Percentiles rank a stretch among this genome's conserved stretches.
Evolutionary conservation across 1,140 invertebrate genomes (phyloP).

Genomic region (Hirudo medicinalis): DNA sequence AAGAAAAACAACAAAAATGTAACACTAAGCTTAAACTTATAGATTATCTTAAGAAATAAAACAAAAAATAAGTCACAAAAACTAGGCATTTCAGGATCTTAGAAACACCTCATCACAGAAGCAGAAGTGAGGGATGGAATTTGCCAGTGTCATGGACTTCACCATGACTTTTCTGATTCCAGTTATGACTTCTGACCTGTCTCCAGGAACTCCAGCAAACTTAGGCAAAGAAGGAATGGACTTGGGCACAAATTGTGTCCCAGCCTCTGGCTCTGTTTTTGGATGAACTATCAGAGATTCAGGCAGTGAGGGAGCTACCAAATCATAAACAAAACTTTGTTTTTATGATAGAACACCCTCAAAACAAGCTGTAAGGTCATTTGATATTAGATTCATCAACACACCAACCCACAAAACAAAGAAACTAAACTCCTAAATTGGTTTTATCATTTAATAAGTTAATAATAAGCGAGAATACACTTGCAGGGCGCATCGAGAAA

Average conservation of each 20-base stretch:
- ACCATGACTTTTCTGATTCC: constrained; percentile 79
- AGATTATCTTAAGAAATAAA: background rate
- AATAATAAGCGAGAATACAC: background rate
- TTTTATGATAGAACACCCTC: too few species aligned
- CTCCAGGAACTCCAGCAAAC: constrained; percentile 27
- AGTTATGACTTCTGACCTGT: constrained; percentile 45
- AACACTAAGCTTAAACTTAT: too few species aligned
- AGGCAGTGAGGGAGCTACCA: constrained; percentile 14
- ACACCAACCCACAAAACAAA: too few species aligned
- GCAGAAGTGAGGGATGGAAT: constrained; percentile 50
- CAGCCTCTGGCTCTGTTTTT: constrained; percentile 19
- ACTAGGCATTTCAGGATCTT: background rate
- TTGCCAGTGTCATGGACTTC: constrained; percentile 82
- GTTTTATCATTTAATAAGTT: constrained; percentile 2
- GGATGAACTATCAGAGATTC: constrained; percentile 17
- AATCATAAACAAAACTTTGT: background rate
- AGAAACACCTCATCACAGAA: constrained; percentile 43
- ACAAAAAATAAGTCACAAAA: background rate
- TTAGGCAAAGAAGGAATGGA: constrained; percentile 14
- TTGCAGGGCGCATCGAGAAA: background rate
- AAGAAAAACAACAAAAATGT: too few species aligned
- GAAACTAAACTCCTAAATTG: background rate
- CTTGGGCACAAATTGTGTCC: too few species aligned
- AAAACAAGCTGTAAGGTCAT: too few species aligned
- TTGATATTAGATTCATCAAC: too few species aligned